Percentiles rank a stretch among this genome's conserved stretches.
phyloP scores from a whole-genome alignment of 2,888 invertebrate species.

The Himalopsyche kuldschensis region DNA sequence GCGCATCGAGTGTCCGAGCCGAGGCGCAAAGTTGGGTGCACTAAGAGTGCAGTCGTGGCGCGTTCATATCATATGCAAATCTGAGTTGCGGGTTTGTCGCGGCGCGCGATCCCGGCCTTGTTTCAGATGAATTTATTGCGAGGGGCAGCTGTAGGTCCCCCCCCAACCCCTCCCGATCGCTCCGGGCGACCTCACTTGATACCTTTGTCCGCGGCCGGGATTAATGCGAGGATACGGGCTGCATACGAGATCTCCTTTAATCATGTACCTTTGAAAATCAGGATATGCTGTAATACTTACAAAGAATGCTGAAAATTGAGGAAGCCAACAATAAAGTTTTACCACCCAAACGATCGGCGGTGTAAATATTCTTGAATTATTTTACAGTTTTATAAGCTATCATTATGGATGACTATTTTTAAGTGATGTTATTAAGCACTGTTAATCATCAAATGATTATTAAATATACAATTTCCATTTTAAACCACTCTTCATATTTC shows the following conservation, averaged over 20 bases:
- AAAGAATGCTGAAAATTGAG: neutral
- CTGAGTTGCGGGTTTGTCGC: constrained; percentile 18
- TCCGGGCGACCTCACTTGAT: neutral
- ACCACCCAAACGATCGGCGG: neutral
- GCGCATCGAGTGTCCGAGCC: neutral
- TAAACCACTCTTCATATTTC: no score
- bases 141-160: constrained; percentile 1
- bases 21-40: neutral
- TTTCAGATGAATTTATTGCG: constrained; percentile 22
- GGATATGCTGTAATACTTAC: neutral
- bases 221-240: neutral
- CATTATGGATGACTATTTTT: neutral
- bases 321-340: neutral
- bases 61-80: constrained; percentile 16
- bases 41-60: neutral
- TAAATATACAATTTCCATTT: no score
- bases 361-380: neutral
- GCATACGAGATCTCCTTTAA: neutral
- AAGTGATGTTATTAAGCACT: no score
- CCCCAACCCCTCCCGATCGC: neutral
- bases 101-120: constrained; percentile 12
- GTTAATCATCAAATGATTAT: no score
- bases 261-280: neutral
- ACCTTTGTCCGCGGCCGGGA: neutral
- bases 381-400: neutral